Evolutionary conservation across 2,797 vertebrate species (phyloP).

Genomic region (Halcyon chelicuti): DNA sequence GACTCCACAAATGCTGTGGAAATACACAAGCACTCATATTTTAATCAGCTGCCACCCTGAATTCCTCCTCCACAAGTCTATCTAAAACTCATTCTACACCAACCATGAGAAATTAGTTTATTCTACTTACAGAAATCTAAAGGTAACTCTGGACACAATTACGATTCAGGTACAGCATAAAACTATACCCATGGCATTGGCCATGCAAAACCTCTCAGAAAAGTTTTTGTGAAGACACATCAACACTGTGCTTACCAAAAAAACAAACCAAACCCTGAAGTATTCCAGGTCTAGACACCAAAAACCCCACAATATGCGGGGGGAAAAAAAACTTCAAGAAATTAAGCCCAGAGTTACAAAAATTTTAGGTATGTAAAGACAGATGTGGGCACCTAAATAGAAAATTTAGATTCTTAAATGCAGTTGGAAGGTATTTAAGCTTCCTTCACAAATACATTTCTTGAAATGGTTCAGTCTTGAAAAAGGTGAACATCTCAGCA

Average conservation of each 20-base stretch:
- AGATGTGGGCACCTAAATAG: background rate
- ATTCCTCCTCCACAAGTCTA: background rate
- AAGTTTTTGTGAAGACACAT: background rate
- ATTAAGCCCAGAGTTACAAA: background rate
- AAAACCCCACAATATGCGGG: background rate
- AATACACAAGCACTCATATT: background rate
- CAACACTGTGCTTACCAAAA: background rate
- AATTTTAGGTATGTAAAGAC: background rate
- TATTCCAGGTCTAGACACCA: background rate
- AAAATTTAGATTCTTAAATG: background rate
- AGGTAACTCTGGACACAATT: background rate
- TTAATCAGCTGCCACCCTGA: background rate
- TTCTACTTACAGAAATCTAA: background rate
- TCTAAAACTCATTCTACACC: background rate
- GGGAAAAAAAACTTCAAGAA: background rate
- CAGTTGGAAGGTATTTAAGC: background rate
- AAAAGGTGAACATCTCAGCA: background rate
- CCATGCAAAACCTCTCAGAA: background rate
- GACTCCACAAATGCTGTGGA: background rate
- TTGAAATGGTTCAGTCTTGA: background rate
- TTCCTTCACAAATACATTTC: background rate
- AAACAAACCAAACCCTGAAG: background rate
- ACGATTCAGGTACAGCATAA: background rate
- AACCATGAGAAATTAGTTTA: background rate
- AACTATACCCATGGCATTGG: background rate